A percentile compares a stretch with the other conserved stretches of the same genome.
phyloP scores from a whole-genome alignment of 2,888 invertebrate genomes.

The Norana najaformis region DNA sequence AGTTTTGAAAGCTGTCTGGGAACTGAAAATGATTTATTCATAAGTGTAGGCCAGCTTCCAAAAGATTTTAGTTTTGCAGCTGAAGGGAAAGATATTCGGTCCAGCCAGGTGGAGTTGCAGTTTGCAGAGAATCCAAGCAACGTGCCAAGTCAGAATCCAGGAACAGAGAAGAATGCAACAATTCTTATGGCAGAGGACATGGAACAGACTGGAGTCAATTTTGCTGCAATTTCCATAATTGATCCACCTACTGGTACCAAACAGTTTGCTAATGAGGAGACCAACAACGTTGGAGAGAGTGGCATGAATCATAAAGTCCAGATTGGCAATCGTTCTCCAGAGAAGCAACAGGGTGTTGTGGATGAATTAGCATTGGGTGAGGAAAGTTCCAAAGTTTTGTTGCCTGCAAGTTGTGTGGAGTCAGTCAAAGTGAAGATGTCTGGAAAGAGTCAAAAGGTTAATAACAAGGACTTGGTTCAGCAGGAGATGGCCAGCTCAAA shows the following conservation, averaged over 20 bases:
- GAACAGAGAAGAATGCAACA: background rate
- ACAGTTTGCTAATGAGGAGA: background rate
- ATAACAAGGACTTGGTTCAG: no score
- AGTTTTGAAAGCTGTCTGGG: background rate
- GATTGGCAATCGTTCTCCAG: background rate
- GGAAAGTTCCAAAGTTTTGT: background rate
- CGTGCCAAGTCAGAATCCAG: background rate
- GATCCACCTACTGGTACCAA: background rate
- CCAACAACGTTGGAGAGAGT: background rate
- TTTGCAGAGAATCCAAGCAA: background rate
- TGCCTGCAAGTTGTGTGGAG: background rate
- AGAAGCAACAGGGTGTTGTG: background rate
- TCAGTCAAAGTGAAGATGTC: background rate
- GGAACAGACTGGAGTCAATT: background rate
- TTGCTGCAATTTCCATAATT: background rate
- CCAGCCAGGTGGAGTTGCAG: background rate
- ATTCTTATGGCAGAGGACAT: constrained; percentile 18
- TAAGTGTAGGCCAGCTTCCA: background rate
- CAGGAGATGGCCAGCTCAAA: background rate
- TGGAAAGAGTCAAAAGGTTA: background rate
- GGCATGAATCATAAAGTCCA: background rate
- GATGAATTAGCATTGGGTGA: background rate
- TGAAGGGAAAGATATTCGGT: background rate
- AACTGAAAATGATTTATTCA: background rate
- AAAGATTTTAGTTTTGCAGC: no score